Base-by-base conservation (phyloP, 2,888 invertebrate genomes). In the Spodoptera picta region DNA sequence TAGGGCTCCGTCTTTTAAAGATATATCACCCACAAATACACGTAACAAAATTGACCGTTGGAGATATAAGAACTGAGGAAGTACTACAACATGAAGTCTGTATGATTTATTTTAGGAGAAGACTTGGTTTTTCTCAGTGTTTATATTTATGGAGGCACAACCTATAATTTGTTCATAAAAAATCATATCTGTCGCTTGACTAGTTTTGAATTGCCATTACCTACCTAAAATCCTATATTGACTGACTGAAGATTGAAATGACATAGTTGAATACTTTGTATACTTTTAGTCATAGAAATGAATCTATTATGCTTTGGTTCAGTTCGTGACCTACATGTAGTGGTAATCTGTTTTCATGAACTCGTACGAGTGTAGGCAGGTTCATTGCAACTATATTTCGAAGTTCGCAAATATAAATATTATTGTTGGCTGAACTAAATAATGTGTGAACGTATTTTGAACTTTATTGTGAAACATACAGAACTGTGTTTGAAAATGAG, bases 1-100 rank as follows among this genome's bases (percentile, higher is more conserved):
- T 70, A 62, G 55, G 60, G 60, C 73, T 74, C 71, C 75, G 74
- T 79, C 64, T 75, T 75, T 67, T 73, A 52, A 19, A 46, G 5
- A 44, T n/a, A 50, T 49, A 56, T 55, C 52, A 64, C 52, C 65
- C 14, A 75, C 49, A 27, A 48, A 11, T 23, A 63, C n/a, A 48
- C 45, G 47, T 41, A 47, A 47, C 0, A 14, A 52, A 52, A 41
- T 42, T 66, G n/a, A 51, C 45, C 61, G 42, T 36, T 36, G 36
- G 9, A 36, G 9, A 6, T 7, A 9, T 7, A 9, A 36, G 9
- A 36, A 36, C 6, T 9, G 1, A 36, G 36, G 7, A 36, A 6
- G 36, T 36, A 36, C 36, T 36, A 36, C 5, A 36, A 36, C 1
- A 36, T 7, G 6, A 36, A 36, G 36, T 6, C 36, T 6, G 36